These are phyloP conservation scores for Zeugodacus cucurbitae DNA, from an alignment of 1,140 invertebrate genomes.

Conservation along the genomic window DNA sequence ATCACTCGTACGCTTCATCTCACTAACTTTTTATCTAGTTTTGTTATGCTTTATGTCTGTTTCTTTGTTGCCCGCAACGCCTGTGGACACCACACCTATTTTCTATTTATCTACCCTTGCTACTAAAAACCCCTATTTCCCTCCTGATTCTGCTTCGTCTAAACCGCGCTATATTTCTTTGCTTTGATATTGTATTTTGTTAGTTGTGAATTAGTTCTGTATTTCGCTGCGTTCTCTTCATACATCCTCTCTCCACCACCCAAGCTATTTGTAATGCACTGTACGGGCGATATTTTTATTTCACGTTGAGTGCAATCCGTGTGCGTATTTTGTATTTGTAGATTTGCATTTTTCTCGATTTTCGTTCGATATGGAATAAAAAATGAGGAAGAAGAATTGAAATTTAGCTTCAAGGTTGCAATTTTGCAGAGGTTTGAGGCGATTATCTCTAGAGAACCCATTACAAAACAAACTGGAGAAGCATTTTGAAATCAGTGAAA, in stretches of 20 bases:
- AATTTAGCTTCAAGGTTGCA: neutral
- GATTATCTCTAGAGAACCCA: too few relatives aligned
- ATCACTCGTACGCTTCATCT: too few relatives aligned
- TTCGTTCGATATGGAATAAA: neutral
- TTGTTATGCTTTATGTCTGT: neutral
- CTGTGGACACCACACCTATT: too few relatives aligned
- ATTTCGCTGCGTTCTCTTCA: too few relatives aligned
- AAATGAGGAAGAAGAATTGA: neutral
- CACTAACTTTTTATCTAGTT: neutral
- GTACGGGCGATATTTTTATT: neutral
- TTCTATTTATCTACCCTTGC: neutral
- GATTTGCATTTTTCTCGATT: constrained; percentile 5
- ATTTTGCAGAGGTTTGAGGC: too few relatives aligned
- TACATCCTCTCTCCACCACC: neutral
- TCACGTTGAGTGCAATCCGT: neutral
- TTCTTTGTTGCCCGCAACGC: neutral
- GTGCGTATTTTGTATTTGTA: neutral
- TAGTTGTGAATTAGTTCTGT: neutral
- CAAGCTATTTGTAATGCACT: neutral
- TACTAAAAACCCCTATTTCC: neutral
- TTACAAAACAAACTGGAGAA: too few relatives aligned
- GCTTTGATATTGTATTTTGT: neutral
- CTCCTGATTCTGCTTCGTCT: neutral
- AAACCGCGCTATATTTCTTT: neutral
- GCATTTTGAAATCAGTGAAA: too few relatives aligned